Conservation (phyloP, 1,140 invertebrate genomes). For the Bacillus rossius region DNA sequence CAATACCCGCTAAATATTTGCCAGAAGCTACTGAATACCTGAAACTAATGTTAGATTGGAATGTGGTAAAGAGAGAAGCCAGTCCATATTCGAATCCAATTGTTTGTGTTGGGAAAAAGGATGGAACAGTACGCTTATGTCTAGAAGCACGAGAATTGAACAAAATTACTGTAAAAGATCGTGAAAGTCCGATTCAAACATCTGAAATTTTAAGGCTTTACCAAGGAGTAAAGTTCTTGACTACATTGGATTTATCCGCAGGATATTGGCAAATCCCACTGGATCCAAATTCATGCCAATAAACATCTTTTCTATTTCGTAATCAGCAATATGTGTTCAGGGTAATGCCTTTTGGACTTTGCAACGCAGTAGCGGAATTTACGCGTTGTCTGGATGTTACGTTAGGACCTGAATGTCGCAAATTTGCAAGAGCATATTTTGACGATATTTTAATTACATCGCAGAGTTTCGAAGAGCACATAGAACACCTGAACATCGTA, state of each 20-base stretch:
- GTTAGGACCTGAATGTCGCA: conserved; percentile 1
- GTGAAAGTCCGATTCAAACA: conserved; percentile 22
- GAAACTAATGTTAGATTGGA: conserved; percentile 17
- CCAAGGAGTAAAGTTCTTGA: conserved; percentile 26
- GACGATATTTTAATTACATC: conserved; percentile 30
- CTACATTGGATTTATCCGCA: conserved; percentile 30
- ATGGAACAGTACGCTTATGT: conserved; percentile 30
- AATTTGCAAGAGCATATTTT: conserved; percentile 23
- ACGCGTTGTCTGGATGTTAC: conserved; percentile 27
- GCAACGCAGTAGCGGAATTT: conserved; percentile 24
- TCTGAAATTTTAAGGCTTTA: conserved; percentile 25
- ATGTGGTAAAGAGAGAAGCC: conserved; percentile 23
- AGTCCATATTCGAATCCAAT: conserved; percentile 37
- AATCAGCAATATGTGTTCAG: conserved; percentile 31
- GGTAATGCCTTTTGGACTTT: conserved; percentile 34
- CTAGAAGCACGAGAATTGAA: conserved; percentile 36
- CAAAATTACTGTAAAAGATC: conserved; percentile 26
- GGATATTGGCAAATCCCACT: conserved; percentile 37
- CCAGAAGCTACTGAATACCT: conserved; percentile 18
- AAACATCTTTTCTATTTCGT: conserved; percentile 34
- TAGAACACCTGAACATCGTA: conserved; percentile 19
- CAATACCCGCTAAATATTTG: conserved; percentile 19
- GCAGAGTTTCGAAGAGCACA: conserved; percentile 20
- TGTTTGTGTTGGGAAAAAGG: conserved; percentile 28
- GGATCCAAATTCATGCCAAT: conserved; percentile 23